phyloP scores from a whole-genome alignment of 1,140 invertebrate genomes.

The Caenorhabditis brenneri region DNA sequence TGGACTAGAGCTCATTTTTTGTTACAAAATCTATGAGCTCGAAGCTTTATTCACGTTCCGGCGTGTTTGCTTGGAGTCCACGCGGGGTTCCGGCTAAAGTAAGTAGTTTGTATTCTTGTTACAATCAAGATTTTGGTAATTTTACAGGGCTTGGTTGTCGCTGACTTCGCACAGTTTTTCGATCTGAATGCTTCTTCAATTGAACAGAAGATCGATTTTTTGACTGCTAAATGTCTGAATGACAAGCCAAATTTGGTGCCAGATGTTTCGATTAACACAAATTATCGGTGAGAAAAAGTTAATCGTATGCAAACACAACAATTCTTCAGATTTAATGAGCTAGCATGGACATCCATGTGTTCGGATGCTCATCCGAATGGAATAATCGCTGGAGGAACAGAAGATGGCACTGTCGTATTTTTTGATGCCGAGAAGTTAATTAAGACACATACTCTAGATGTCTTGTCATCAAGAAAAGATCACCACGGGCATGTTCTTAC shows the following conservation, averaged over 20 bases:
- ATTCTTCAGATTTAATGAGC: slow-evolving; percentile 24
- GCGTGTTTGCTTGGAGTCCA: slow-evolving; percentile 34
- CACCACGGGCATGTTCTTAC: slow-evolving; percentile 30
- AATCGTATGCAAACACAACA: not conserved
- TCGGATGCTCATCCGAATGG: slow-evolving; percentile 29
- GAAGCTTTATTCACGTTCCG: slow-evolving; percentile 23
- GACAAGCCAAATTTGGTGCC: not conserved
- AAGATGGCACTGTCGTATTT: slow-evolving; percentile 35
- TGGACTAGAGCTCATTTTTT: not conserved
- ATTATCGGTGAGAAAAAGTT: not conserved
- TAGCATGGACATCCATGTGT: slow-evolving; percentile 12
- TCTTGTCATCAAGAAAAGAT: not conserved
- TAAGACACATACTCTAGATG: not conserved
- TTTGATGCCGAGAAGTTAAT: slow-evolving; percentile 26
- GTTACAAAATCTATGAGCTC: not conserved
- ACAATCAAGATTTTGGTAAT: not conserved
- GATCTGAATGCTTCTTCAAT: not conserved
- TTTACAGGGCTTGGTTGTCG: slow-evolving; percentile 22
- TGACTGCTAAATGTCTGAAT: not conserved
- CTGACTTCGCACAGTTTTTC: slow-evolving; percentile 35
- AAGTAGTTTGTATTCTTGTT: not conserved
- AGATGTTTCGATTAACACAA: not conserved
- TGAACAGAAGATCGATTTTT: slow-evolving; percentile 8
- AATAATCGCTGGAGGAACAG: slow-evolving; percentile 34
- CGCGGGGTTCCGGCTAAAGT: slow-evolving; percentile 9